Percentiles rank a stretch among this genome's conserved stretches.
Conservation (phyloP, 2,113 vertebrate species). For the Phalacrocorax carbo region DNA sequence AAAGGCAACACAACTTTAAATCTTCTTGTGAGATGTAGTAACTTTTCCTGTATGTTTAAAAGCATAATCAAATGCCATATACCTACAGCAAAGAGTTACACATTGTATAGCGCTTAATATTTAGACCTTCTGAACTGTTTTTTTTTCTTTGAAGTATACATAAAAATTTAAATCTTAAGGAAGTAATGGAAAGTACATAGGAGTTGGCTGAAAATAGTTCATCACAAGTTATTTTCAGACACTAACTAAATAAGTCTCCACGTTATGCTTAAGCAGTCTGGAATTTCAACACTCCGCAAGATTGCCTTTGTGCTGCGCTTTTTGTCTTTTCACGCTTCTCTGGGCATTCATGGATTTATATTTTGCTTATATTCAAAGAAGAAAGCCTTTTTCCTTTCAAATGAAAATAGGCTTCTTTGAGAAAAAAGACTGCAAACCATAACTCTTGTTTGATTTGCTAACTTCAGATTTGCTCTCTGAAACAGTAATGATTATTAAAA, state of each 20-base stretch:
- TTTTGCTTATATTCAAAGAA: not conserved
- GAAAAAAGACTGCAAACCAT: not conserved
- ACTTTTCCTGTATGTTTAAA: not conserved
- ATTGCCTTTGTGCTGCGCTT: not conserved
- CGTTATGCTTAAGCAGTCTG: not conserved
- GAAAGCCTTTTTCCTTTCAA: not conserved
- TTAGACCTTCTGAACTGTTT: not conserved
- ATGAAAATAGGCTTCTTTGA: not conserved
- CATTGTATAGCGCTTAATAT: not conserved
- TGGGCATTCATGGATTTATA: not conserved
- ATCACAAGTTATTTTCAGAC: not conserved
- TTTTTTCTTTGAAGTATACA: not conserved
- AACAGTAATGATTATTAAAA: not conserved
- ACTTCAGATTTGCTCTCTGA: not conserved
- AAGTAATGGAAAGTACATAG: not conserved
- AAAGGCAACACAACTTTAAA: not conserved
- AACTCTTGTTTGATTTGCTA: not conserved
- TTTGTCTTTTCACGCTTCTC: not conserved
- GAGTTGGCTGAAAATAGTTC: not conserved
- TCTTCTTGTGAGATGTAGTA: not conserved
- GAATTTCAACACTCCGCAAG: not conserved
- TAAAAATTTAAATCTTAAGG: not conserved
- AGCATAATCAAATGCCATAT: not conserved
- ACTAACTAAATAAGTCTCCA: not conserved
- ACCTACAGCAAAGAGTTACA: not conserved